phyloP scores from a whole-genome alignment of 1,140 invertebrate genomes.

The Coelopa frigida region DNA sequence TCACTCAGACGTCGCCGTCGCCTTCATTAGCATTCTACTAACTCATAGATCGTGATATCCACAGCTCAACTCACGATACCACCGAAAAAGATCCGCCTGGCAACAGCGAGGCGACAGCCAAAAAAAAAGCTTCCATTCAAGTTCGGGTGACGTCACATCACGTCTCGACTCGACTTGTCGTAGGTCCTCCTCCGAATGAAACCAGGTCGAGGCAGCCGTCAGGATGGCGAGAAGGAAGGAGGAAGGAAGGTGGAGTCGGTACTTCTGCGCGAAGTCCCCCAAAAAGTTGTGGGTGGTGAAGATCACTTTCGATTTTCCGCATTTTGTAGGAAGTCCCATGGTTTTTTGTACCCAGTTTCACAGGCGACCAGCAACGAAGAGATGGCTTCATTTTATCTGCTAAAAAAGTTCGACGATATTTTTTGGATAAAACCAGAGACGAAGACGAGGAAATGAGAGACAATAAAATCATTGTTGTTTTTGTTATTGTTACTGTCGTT shows the following conservation, averaged over 20 bases:
- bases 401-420: background rate
- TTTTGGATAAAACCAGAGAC: conserved; percentile 4
- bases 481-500: background rate
- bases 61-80: no score
- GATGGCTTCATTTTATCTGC: conserved; percentile 1
- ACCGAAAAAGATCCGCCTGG: no score
- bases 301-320: conserved; percentile 36
- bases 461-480: background rate
- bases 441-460: background rate
- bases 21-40: no score
- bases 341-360: conserved; percentile 4
- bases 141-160: no score
- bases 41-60: no score
- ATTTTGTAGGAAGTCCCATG: conserved; percentile 8
- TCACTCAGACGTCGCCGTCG: no score
- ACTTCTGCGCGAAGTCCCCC: conserved; percentile 5
- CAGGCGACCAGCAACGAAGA: background rate
- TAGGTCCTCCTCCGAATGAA: background rate
- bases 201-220: background rate
- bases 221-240: background rate
- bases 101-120: no score
- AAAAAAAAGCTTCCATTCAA: no score
- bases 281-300: conserved; percentile 2
- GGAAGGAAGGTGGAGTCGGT: conserved; percentile 3
- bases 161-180: conserved; percentile 4